Base-by-base conservation (phyloP, 2,113 vertebrate species). In the Prietella phreatophila region DNA sequence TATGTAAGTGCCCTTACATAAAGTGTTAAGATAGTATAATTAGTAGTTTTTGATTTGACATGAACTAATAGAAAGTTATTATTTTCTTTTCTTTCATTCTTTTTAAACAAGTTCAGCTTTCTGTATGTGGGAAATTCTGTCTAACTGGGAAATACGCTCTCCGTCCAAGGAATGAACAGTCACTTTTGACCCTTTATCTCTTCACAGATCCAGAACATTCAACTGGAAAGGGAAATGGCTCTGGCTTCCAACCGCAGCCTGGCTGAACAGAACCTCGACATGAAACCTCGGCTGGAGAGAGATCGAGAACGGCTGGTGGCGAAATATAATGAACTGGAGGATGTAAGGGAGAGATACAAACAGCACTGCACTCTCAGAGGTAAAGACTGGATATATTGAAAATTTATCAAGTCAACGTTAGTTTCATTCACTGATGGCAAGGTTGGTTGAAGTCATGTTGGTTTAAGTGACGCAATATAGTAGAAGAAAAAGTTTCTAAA, bases 201-300 rank as follows among this genome's bases (percentile, higher is more conserved):
- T 14, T 17, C 25, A 81, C 42, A 99, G 98, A 96, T 99, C 15
- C 97, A 99, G 94, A 97, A 97, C 91, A 95, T 97, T 50, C 98
- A 99, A 94, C 93, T 99, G 94, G 97, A 98, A 63, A 94, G 97
- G 87, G 98, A 99, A 91, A 98, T 99, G 98, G 96, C 97, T 0
- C 90, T 99, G 87, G 97, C 98, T 9, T 94, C 97, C 85, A 99
- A 99, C 90, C 95, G 98, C n/a, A 99, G 97, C 91, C 93, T 99
- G 93, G 98, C 98, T 0, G 98, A 99, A 91, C 96, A 92, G 91
- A 99, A 99, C 94, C 95, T 99, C 86, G 95, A 97, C 89, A 95
- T 97, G 91, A 97, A 96, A 88, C 95, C 91, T 0, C 96, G 94
- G 0, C 91, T 99, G 90, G 97, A 98, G 92, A 91, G 91, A 0